Conservation (phyloP, 2,113 vertebrate genomes). For the Ancistrus triradiatus region DNA sequence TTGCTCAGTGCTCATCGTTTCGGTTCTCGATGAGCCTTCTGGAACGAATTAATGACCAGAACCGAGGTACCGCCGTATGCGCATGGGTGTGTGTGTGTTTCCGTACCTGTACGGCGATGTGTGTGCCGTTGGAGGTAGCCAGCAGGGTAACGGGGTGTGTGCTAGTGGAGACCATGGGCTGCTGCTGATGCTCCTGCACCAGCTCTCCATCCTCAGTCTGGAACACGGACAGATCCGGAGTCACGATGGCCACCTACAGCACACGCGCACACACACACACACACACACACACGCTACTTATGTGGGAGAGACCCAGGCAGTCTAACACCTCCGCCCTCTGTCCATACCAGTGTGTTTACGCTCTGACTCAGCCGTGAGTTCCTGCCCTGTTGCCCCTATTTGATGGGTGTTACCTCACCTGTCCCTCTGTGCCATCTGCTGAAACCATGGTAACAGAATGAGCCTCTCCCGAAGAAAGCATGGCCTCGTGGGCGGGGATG, state of each 20-base stretch:
- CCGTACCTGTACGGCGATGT: slow-evolving; percentile 94
- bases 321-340: too few relatives aligned
- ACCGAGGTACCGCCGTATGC: too few relatives aligned
- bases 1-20: too few relatives aligned
- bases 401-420: too few relatives aligned
- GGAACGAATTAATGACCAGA: too few relatives aligned
- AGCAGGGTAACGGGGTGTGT: slow-evolving; percentile 88
- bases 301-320: too few relatives aligned
- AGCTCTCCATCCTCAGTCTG: slow-evolving; percentile 85
- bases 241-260: slow-evolving; percentile 92
- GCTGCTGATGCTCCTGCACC: slow-evolving; percentile 83
- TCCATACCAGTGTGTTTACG: too few relatives aligned
- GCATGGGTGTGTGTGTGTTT: neutral
- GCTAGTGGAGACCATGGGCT: slow-evolving; percentile 77
- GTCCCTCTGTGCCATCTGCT: slow-evolving; percentile 85
- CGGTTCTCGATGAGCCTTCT: too few relatives aligned
- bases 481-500: slow-evolving; percentile 87
- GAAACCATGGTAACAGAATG: slow-evolving; percentile 95
- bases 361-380: too few relatives aligned
- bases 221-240: slow-evolving; percentile 89
- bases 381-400: too few relatives aligned
- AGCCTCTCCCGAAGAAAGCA: slow-evolving; percentile 80
- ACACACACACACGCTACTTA: neutral
- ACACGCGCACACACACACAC: slow-evolving; percentile 44
- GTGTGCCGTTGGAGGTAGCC: slow-evolving; percentile 96